phyloP scores from a whole-genome alignment of 2,888 invertebrate species.

The Ormyrus nitidulus region DNA sequence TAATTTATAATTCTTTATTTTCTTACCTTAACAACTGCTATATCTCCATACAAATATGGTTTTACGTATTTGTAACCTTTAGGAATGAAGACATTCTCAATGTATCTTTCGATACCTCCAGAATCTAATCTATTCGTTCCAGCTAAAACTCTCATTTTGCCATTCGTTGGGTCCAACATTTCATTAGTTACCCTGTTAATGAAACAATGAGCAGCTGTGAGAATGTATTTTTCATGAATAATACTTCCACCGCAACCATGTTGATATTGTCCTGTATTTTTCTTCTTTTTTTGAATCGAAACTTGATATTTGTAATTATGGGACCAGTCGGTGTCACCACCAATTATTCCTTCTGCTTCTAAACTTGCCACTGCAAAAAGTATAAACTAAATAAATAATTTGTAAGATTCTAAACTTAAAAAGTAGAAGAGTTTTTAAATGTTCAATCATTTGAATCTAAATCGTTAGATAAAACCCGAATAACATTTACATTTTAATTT shows the following conservation, averaged over 20 bases:
- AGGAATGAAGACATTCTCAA: slow-evolving; percentile 9
- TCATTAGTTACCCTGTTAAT: slow-evolving; percentile 55
- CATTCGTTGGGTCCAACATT: not conserved
- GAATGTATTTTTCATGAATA: slow-evolving; percentile 65
- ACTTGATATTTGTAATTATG: slow-evolving; percentile 15
- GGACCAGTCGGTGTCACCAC: not conserved
- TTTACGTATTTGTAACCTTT: slow-evolving; percentile 2
- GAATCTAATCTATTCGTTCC: slow-evolving; percentile 7
- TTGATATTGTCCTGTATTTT: not conserved
- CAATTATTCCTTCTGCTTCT: not conserved
- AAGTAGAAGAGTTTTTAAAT: no score
- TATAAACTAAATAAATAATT: no score
- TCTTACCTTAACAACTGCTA: slow-evolving; percentile 9
- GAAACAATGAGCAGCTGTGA: slow-evolving; percentile 71
- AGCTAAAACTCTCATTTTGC: not conserved
- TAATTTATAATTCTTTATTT: not conserved
- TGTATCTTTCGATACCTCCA: not conserved
- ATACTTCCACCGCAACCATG: slow-evolving; percentile 69
- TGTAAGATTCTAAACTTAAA: no score
- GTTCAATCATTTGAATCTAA: no score
- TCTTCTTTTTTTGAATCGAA: slow-evolving; percentile 11
- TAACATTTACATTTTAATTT: no score
- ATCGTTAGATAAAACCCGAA: no score
- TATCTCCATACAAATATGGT: not conserved
- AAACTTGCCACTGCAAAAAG: not conserved